Conservation (phyloP, 2,888 invertebrate species). For the Drosophila macrospina region DNA sequence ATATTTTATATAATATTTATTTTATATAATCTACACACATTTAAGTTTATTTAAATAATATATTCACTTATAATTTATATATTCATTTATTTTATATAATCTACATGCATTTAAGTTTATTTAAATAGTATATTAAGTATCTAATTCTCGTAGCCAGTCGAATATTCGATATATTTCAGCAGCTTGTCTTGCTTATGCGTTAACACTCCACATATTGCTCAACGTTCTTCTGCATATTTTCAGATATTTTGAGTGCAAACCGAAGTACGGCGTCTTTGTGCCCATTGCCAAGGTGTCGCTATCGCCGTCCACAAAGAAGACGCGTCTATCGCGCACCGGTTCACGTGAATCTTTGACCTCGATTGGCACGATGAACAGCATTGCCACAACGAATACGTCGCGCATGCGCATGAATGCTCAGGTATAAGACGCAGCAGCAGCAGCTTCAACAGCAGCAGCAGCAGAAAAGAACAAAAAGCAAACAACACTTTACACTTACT, state of each 20-base stretch:
- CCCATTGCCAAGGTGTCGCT: slow-evolving; percentile 95
- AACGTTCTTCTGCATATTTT: slow-evolving; percentile 65
- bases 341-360: slow-evolving; percentile 94
- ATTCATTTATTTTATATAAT: too few relatives aligned
- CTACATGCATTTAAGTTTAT: too few relatives aligned
- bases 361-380: slow-evolving; percentile 88
- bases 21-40: too few relatives aligned
- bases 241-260: slow-evolving; percentile 97
- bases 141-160: neutral
- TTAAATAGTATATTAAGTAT: too few relatives aligned
- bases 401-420: slow-evolving; percentile 85
- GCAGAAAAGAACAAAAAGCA: neutral
- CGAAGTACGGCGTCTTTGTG: slow-evolving; percentile 96
- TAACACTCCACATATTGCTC: neutral
- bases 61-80: too few relatives aligned
- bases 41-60: too few relatives aligned
- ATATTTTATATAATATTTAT: too few relatives aligned
- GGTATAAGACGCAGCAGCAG: slow-evolving; percentile 79
- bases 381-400: slow-evolving; percentile 86
- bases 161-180: neutral
- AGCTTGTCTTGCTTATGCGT: too few relatives aligned
- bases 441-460: too few relatives aligned
- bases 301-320: slow-evolving; percentile 91
- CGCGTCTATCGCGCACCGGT: slow-evolving; percentile 89
- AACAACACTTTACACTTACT: slow-evolving; percentile 12